A percentile compares a stretch with the other conserved stretches of the same genome.
Conservation (phyloP, 2,888 invertebrate species). For the Vanessa cardui region DNA sequence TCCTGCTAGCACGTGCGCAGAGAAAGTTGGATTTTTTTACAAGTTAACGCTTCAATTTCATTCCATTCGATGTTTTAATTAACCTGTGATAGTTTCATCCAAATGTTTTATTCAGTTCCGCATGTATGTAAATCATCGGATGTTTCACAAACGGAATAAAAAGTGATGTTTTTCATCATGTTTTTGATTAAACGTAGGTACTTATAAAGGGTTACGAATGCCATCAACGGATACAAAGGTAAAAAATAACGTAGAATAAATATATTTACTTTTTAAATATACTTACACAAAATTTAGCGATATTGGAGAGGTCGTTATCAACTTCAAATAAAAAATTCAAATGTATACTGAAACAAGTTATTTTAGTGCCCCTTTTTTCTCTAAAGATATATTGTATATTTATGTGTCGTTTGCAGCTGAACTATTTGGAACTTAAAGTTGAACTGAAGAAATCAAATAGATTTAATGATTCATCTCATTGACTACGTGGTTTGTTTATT, state of each 20-base stretch:
- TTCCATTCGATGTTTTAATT: slow-evolving; percentile 17
- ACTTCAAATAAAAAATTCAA: no score
- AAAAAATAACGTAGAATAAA: neutral
- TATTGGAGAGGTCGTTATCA: no score
- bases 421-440: no score
- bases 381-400: neutral
- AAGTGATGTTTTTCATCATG: slow-evolving; percentile 3
- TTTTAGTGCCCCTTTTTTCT: no score
- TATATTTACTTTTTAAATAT: neutral
- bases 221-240: neutral
- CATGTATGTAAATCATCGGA: slow-evolving; percentile 8
- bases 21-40: slow-evolving; percentile 52
- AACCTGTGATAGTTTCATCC: slow-evolving; percentile 19
- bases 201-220: slow-evolving; percentile 2
- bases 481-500: no score
- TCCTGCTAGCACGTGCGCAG: slow-evolving; percentile 50
- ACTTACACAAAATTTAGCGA: neutral
- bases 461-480: no score
- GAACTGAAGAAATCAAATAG: no score
- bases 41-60: slow-evolving; percentile 29
- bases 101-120: slow-evolving; percentile 16
- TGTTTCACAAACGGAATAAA: slow-evolving; percentile 12
- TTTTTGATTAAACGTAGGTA: slow-evolving; percentile 13
- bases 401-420: no score
- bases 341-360: no score